Percentiles rank a stretch among this genome's conserved stretches.
Evolutionary conservation across 53 echinoderm and acorn worm genomes (phyloP).

Genomic region (Holothuria scabra): DNA sequence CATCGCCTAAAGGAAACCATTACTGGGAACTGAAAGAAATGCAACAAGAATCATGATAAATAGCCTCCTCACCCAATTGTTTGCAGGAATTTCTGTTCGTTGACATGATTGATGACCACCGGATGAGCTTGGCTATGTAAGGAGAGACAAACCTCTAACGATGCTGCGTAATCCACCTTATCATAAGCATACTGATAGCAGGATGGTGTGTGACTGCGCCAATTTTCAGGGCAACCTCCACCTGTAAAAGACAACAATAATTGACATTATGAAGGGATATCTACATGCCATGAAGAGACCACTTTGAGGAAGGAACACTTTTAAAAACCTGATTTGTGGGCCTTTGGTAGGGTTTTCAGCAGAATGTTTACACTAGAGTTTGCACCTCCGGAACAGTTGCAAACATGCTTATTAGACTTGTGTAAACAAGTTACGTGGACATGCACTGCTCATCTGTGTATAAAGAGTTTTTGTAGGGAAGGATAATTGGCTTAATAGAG

Average conservation of each 20-base stretch:
- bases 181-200: slow-evolving; percentile 47
- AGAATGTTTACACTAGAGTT: too few species aligned
- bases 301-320: too few species aligned
- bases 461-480: too few species aligned
- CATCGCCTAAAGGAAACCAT: too few species aligned
- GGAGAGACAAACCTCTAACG: background rate
- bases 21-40: background rate
- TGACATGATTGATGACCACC: slow-evolving; percentile 8
- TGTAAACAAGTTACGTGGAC: too few species aligned
- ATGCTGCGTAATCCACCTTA: background rate
- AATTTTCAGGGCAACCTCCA: slow-evolving; percentile 57
- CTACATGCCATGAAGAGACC: too few species aligned
- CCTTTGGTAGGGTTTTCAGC: too few species aligned
- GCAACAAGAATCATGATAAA: background rate
- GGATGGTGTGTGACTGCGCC: slow-evolving; percentile 51
- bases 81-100: slow-evolving; percentile 60
- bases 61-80: slow-evolving; percentile 50
- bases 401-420: too few species aligned
- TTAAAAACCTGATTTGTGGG: too few species aligned
- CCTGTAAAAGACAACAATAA: slow-evolving; percentile 12
- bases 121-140: background rate
- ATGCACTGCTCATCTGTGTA: too few species aligned
- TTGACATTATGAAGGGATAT: background rate
- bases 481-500: too few species aligned
- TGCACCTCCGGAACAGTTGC: too few species aligned